These are phyloP conservation scores for Axinella damicornis DNA, from an alignment of 37 sponge, comb jelly and placozoan species.

Conservation along the genomic window DNA sequence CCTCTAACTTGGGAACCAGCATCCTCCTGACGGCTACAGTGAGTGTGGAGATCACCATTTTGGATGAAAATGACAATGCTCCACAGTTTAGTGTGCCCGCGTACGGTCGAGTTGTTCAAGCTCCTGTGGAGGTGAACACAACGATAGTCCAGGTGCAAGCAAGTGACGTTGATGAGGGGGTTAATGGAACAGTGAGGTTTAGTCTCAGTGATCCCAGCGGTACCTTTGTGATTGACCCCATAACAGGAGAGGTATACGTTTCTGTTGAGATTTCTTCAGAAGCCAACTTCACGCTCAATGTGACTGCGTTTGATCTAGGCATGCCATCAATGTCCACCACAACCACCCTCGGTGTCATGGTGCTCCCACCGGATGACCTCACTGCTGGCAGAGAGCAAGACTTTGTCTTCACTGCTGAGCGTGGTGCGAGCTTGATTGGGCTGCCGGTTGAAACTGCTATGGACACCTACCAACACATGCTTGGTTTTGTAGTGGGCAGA, in stretches of 20 bases:
- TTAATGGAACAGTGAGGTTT: conserved; percentile 35
- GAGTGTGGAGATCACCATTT: conserved; percentile 17
- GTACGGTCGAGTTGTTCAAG: conserved; percentile 32
- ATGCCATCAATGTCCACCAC: background rate
- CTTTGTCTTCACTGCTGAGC: conserved; percentile 27
- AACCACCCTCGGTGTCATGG: conserved; percentile 22
- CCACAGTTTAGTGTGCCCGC: conserved; percentile 33
- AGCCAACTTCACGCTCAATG: conserved; percentile 14
- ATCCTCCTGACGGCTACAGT: conserved; percentile 31
- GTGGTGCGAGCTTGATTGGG: conserved; percentile 16
- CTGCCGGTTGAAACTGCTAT: background rate
- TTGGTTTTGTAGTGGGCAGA: conserved; percentile 45
- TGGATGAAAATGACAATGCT: conserved; percentile 65
- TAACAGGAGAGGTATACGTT: conserved; percentile 28
- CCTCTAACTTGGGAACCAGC: conserved; percentile 46
- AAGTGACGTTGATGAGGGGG: conserved; percentile 55
- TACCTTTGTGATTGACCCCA: conserved; percentile 37
- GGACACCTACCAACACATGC: conserved; percentile 41
- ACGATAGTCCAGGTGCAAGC: conserved; percentile 38
- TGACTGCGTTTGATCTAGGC: conserved; percentile 51
- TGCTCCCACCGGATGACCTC: conserved; percentile 40
- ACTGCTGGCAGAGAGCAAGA: conserved; percentile 30
- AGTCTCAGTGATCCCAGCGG: conserved; percentile 9
- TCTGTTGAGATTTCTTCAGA: background rate
- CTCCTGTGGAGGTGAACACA: conserved; percentile 16